Evolutionary conservation across 2,797 vertebrate species (phyloP).

Genomic region (Bryconaethiops microstoma): DNA sequence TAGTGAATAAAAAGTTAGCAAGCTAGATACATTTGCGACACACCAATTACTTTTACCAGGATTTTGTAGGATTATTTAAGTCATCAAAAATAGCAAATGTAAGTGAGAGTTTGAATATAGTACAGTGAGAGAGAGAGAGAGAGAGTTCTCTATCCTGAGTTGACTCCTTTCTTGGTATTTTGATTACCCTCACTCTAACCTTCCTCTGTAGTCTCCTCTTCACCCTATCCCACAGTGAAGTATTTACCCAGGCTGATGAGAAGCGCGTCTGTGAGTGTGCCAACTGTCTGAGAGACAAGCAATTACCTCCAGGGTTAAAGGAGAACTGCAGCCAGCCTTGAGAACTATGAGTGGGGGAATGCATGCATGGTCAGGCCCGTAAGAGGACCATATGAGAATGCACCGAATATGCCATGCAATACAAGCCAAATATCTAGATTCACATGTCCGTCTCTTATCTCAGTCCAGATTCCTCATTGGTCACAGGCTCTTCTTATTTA

Average conservation of each 20-base stretch:
- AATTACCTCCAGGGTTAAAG: slow-evolving; percentile 40
- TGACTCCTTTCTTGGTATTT: slow-evolving; percentile 35
- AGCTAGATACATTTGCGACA: too few species aligned
- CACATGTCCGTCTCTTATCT: background rate
- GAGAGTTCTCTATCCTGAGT: slow-evolving; percentile 1
- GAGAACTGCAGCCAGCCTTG: slow-evolving; percentile 8
- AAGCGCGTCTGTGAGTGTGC: slow-evolving; percentile 43
- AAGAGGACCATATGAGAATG: background rate
- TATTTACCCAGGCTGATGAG: slow-evolving; percentile 57
- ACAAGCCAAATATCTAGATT: background rate
- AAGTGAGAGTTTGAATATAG: too few species aligned
- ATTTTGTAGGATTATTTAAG: too few species aligned
- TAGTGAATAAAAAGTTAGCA: too few species aligned
- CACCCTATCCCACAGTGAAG: slow-evolving; percentile 30
- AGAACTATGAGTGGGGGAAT: slow-evolving; percentile 19
- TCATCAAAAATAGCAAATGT: too few species aligned
- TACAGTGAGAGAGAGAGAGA: background rate
- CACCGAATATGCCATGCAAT: background rate
- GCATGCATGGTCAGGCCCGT: slow-evolving; percentile 15
- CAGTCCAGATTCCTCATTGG: background rate
- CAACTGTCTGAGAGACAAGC: slow-evolving; percentile 43
- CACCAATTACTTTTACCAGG: too few species aligned
- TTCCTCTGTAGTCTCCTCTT: slow-evolving; percentile 23
- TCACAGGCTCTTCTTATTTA: background rate
- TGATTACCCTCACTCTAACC: slow-evolving; percentile 43